phyloP scores from a whole-genome alignment of 1,140 invertebrate genomes.

The Ceratina australensis region DNA sequence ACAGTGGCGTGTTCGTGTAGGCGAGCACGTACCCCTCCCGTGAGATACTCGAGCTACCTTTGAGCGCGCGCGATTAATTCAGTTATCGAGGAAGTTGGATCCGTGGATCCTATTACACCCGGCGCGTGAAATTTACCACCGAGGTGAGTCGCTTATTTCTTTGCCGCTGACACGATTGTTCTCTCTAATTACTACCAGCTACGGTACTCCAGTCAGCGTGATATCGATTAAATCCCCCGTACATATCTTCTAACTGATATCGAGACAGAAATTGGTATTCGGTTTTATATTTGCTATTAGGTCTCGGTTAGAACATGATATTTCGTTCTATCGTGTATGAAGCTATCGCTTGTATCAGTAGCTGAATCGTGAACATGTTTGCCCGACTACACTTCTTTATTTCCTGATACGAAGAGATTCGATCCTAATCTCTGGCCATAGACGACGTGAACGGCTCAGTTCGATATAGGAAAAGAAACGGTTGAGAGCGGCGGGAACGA shows the following conservation, averaged over 20 bases:
- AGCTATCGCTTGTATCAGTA: no score
- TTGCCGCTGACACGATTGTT: constrained; percentile 29
- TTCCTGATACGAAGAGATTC: no score
- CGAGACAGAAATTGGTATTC: no score
- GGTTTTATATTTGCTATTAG: no score
- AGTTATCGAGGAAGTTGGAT: not conserved
- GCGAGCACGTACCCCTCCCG: not conserved
- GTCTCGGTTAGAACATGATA: no score
- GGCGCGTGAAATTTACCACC: constrained; percentile 28
- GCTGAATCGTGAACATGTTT: no score
- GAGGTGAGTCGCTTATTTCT: constrained; percentile 21
- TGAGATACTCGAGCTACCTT: not conserved
- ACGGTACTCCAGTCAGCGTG: constrained; percentile 21
- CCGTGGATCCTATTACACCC: constrained; percentile 8
- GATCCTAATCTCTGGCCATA: no score
- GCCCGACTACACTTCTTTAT: no score
- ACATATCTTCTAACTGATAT: no score
- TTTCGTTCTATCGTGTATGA: no score
- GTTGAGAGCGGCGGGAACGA: constrained; percentile 46
- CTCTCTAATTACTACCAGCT: constrained; percentile 43
- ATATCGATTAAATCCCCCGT: constrained; percentile 51
- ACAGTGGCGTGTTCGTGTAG: not conserved
- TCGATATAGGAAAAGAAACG: constrained; percentile 20
- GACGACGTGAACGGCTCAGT: not conserved
- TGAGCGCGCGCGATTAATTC: not conserved